Base-by-base conservation (phyloP, 2,113 vertebrate species). In the Meles meles region DNA sequence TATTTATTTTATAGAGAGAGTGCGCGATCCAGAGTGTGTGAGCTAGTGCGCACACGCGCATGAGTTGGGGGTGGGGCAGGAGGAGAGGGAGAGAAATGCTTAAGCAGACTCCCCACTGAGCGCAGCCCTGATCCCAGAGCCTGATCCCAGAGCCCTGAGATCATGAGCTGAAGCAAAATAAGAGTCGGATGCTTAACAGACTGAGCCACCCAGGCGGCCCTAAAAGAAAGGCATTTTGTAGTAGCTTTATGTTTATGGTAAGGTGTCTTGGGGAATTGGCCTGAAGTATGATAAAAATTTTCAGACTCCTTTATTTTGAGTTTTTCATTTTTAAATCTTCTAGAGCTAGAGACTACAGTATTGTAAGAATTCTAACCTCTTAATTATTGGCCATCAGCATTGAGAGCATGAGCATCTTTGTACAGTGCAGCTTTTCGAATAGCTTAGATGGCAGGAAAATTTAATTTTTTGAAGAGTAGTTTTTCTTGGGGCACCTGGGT, bases 281-380 rank as follows among this genome's bases (percentile, higher is more conserved):
- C 17, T 95, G 34, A 80, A 94, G 17, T 90, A 88, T 86, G 65
- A 25, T 90, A 59, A 92, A 92, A 59, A 59, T 85, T 37, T 55
- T 96, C 11, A 29, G 18, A 97, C 27, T 91, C 21, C 44, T 83
- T 95, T 88, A 67, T 87, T 93, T 90, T 93, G 34, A 37, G 34
- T 37, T 88, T 81, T 96, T 92, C 15, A 57, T 44, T 95, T 86
- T 81, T 85, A 87, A 57, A 72, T 82, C 37, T 92, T 93, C 31
- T 88, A 42, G 71, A 92, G 44, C 31, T 88, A 42, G 71, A 92
- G 44, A 95, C 37, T 83, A 14, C 7, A 93, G 5, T 52, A 44
- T 74, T 93, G 1, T 37, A 84, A 93, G 85, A 93, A 93, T 89
- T 94, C 20, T 86, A 42, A 57, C 20, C 31, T 87, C 29, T 84